Conservation (phyloP, 2,888 invertebrate genomes). For the Cerastoderma edule region DNA sequence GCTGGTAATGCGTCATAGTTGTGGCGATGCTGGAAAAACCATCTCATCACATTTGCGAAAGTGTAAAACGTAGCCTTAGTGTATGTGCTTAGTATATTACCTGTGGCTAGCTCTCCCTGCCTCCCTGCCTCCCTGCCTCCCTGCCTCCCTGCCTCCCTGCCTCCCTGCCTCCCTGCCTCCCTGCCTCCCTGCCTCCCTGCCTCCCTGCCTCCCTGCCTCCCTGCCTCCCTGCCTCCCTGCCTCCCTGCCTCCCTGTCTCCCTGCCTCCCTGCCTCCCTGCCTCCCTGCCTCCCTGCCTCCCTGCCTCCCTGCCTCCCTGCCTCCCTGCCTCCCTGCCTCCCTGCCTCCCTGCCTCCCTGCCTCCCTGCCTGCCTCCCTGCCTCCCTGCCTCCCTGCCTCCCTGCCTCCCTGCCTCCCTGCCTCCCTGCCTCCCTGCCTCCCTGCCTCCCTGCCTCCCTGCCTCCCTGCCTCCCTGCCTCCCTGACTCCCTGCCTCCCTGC, state of each 20-base stretch:
- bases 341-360: slow-evolving; percentile 8
- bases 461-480: slow-evolving; percentile 17
- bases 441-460: slow-evolving; percentile 19
- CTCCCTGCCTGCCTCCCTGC: slow-evolving; percentile 10
- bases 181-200: slow-evolving; percentile 12
- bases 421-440: slow-evolving; percentile 17
- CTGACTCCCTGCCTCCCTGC: slow-evolving; percentile 13
- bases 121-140: background rate
- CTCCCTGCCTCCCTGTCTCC: slow-evolving; percentile 12
- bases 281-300: slow-evolving; percentile 12
- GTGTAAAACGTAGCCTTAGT: no score
- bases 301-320: slow-evolving; percentile 9
- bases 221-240: slow-evolving; percentile 12
- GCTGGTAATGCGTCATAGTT: no score
- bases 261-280: slow-evolving; percentile 12
- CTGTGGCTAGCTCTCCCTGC: no score
- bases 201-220: slow-evolving; percentile 14
- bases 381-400: slow-evolving; percentile 12
- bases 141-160: background rate
- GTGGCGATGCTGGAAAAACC: no score
- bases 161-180: slow-evolving; percentile 11
- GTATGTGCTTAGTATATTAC: no score
- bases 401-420: slow-evolving; percentile 16
- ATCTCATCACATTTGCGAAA: no score
- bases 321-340: slow-evolving; percentile 7